Base-by-base conservation (phyloP, 2,888 invertebrate species). In the Abrostola tripartita region DNA sequence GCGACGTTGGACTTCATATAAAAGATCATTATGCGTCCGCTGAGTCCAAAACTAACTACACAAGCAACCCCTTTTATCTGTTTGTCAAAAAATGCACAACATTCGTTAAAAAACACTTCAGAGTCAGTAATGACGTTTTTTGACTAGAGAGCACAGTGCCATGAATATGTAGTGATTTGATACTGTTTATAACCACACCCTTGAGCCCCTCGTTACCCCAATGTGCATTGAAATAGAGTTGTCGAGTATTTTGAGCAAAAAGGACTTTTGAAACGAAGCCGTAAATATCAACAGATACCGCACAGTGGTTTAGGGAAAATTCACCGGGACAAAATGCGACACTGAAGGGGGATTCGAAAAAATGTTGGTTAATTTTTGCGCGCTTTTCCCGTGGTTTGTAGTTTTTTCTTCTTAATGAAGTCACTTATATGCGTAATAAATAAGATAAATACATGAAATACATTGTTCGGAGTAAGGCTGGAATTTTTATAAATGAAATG, bases 191-290 rank as follows among this genome's bases (percentile, higher is more conserved):
- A 73, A 74, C 78, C 65, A 76, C 74, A 61, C 81, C 85, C 84
- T 84, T 81, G 78, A 80, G 70, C 65, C 71, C 78, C 83, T 85
- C 85, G 84, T 85, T 86, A 86, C 82, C 76, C 65, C 79, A 78
- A 69, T 78, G 84, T 85, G 82, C 86, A 85, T 85, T 85, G 84
- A 86, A 88, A 88, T 87, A 84, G 63, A 74, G 70, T 71, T 85
- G 83, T 81, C 63, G 61, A 63, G 76, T 54, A 68, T 71, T 75
- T 52, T 72, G 62, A 74, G 75, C 71, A 80, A 72, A 79, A 76
- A 76, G 67, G 44, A 74, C 68, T 76, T 79, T 80, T 80, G 71
- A 76, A 78, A 76, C 64, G 68, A 62, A 50, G 64, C 67, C 56
- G 61, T 74, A 80, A 70, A 78, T 73, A 69, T 77, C 62, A 71